Base-by-base conservation (phyloP, 64 coral and sea anemone genomes). In the Montipora cactus region DNA sequence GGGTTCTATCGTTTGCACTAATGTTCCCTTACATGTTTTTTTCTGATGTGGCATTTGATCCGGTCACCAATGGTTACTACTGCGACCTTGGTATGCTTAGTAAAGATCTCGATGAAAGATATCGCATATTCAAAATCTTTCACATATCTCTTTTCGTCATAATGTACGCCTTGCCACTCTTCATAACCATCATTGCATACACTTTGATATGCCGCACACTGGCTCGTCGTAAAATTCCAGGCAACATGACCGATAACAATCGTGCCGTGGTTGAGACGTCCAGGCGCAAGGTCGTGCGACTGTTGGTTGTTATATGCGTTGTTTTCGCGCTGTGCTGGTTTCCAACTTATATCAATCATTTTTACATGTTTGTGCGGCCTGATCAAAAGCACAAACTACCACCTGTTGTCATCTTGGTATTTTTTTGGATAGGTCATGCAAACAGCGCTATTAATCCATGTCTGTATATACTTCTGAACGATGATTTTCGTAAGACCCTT, bases 391-490 rank as follows among this genome's bases (percentile, higher is more conserved):
- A 28, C 28, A 28, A 28, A 28, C 28, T 28, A 28, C 28, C 28
- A 28, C 28, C 9, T 10, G 9, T 55, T 7, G 52, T 55, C 9
- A 5, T 7, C 6, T 55, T 55, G 5, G 5, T 7, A 7, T 28
- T 28, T 28, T 28, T 28, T 28, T 28, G 28, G 91, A 18, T 92
- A 14, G 83, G 70, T n/a, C 91, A 92, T 57, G 71, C 81, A 10
- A 92, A 92, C 81, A 92, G 91, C n/a, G 91, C 91, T 4, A 48
- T 92, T 8, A 92, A 92, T 23, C 91, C 91, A 5, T 61, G 57
- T 22, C 44, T 92, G n/a, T 92, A 92, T 11, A 75, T 87, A 21
- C 50, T 92, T 4, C 14, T 86, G 81, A 86, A 86, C 53, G 18
- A 51, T 0, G 67, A 44, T 0, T 92, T 92, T 21, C 79, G 90